Evolutionary conservation across 2,797 vertebrate species (phyloP).

Genomic region (Parambassis ranga): DNA sequence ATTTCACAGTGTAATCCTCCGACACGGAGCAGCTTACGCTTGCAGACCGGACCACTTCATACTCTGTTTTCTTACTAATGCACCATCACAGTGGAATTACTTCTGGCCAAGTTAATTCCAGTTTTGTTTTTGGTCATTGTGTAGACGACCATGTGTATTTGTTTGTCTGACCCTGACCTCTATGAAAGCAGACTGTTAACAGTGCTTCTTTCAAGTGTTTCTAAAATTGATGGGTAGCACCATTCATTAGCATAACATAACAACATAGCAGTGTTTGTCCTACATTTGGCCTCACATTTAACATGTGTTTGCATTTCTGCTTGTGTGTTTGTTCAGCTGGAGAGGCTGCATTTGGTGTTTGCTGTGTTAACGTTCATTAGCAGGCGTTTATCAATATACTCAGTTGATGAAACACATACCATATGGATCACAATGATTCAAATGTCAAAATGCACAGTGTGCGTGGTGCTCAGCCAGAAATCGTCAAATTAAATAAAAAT

Average conservation of each 20-base stretch:
- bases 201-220: conserved; percentile 1
- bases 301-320: neutral
- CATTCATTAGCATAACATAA: neutral
- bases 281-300: conserved; percentile 1
- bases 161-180: neutral
- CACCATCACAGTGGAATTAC: neutral
- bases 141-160: neutral
- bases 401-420: neutral
- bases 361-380: neutral
- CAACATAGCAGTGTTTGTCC: neutral
- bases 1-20: conserved; percentile 6
- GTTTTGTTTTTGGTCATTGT: neutral
- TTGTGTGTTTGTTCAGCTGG: neutral
- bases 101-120: neutral
- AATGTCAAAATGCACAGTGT: neutral
- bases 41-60: neutral
- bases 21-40: neutral
- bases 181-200: neutral
- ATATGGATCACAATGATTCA: neutral
- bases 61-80: conserved; percentile 4
- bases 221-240: neutral
- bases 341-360: neutral
- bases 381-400: neutral
- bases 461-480: neutral
- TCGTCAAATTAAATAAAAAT: neutral